A percentile compares a stretch with the other conserved stretches of the same genome.
Evolutionary conservation across 2,797 vertebrate species (phyloP).

Genomic region (Synaphobranchus kaupii): DNA sequence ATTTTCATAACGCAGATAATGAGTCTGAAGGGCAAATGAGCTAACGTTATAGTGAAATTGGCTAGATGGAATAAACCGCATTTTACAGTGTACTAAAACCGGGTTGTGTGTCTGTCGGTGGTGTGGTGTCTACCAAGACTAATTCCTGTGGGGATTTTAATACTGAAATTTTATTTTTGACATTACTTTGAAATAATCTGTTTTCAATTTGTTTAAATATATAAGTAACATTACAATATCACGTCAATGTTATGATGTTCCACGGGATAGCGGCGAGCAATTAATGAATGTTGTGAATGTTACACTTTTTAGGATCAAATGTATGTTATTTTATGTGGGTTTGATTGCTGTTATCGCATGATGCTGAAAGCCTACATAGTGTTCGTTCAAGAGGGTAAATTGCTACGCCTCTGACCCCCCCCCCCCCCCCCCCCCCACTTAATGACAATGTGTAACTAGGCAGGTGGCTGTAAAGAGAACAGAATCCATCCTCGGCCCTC

Average conservation of each 20-base stretch:
- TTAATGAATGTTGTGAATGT: not conserved
- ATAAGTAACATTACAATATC: not conserved
- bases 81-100: not conserved
- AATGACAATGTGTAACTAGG: not conserved
- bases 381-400: not conserved
- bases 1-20: not conserved
- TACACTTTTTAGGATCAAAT: not conserved
- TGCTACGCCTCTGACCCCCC: not conserved
- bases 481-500: not conserved
- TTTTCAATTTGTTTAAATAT: not conserved
- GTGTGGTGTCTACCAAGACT: not conserved
- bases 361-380: not conserved
- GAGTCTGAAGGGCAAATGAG: not conserved
- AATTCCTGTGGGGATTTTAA: not conserved
- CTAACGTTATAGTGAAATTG: not conserved
- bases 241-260: not conserved
- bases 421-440: no score
- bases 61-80: not conserved
- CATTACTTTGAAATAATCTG: not conserved
- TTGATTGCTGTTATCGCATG: not conserved
- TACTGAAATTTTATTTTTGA: not conserved
- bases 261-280: not conserved
- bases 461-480: not conserved
- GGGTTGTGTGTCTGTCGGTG: not conserved
- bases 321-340: not conserved